A percentile compares a stretch with the other conserved stretches of the same genome.
These are phyloP conservation scores for Tupaia tana DNA, from an alignment of 2,113 vertebrate genomes.

Conservation along the genomic window DNA sequence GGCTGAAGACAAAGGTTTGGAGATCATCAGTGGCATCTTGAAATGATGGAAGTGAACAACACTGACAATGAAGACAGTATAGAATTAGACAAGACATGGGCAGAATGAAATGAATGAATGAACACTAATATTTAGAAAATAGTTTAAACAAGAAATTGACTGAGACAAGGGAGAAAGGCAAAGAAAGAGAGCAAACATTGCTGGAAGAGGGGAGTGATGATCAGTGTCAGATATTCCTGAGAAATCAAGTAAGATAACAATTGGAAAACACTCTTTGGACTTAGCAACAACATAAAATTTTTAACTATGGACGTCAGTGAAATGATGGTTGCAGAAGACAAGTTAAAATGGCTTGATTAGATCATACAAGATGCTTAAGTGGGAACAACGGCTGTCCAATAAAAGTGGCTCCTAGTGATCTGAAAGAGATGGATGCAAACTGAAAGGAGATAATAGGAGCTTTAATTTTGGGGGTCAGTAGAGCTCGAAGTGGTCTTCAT, in stretches of 20 bases:
- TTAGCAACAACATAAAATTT: background rate
- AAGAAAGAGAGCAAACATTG: background rate
- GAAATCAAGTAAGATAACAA: conserved; percentile 3
- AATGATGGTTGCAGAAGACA: background rate
- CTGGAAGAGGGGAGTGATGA: background rate
- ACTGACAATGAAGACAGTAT: background rate
- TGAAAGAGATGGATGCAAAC: background rate
- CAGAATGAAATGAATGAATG: background rate
- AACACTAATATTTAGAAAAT: background rate
- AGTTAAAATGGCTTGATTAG: background rate
- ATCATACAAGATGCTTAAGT: background rate
- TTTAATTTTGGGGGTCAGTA: background rate
- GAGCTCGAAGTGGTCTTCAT: background rate
- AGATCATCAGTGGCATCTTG: conserved; percentile 1
- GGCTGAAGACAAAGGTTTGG: background rate
- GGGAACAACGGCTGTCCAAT: background rate
- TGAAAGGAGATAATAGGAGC: background rate
- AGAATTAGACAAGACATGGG: background rate
- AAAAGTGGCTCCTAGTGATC: background rate
- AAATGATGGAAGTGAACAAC: background rate
- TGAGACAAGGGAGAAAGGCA: background rate
- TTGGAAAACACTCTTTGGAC: background rate
- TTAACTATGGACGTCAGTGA: background rate
- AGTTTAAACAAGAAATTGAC: background rate
- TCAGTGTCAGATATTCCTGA: background rate